Evolutionary conservation across 2,797 vertebrate species (phyloP).

Genomic region (Rousettus madagascariensis): DNA sequence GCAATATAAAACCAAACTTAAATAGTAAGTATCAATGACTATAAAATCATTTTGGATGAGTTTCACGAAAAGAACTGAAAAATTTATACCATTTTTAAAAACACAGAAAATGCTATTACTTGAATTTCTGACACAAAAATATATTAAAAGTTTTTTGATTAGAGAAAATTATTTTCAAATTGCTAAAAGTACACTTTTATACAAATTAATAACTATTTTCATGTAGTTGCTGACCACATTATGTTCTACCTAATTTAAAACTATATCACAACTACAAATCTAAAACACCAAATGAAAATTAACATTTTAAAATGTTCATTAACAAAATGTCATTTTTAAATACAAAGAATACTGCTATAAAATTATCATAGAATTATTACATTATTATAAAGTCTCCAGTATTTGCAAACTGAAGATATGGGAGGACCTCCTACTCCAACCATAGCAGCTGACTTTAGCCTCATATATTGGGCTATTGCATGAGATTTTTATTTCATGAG

Average conservation of each 20-base stretch:
- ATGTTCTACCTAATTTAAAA: constrained; percentile 28
- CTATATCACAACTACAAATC: not conserved
- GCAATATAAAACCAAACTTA: not conserved
- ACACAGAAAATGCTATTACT: constrained; percentile 36
- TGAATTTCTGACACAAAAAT: constrained; percentile 2
- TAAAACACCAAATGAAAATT: not conserved
- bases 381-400: not conserved
- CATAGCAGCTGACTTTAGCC: not conserved
- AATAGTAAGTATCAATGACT: not conserved
- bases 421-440: not conserved
- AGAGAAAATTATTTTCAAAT: constrained; percentile 10
- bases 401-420: not conserved
- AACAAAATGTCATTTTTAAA: not conserved
- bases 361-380: constrained; percentile 8
- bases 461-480: not conserved
- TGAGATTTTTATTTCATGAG: constrained; percentile 28
- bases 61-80: constrained; percentile 34
- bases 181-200: constrained; percentile 11
- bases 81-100: not conserved
- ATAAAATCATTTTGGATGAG: constrained; percentile 27
- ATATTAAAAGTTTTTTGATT: not conserved
- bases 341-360: not conserved
- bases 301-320: not conserved
- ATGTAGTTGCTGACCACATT: not conserved
- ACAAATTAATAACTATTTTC: constrained; percentile 2